Base-by-base conservation (phyloP, 2,113 vertebrate species). In the Hucho hucho region DNA sequence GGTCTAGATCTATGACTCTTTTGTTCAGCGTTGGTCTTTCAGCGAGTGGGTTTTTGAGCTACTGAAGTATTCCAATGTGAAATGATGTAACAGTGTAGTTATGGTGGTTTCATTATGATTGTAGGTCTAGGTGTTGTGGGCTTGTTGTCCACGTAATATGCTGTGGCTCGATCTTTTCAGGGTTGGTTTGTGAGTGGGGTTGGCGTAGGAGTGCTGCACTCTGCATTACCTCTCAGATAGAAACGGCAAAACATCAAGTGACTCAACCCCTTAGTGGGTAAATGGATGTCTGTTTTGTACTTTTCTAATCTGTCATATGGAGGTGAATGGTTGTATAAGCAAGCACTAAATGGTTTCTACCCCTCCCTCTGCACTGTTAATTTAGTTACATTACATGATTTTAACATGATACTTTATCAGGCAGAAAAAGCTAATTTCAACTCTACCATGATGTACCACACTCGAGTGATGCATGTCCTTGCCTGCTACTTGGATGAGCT, bases 171-270 rank as follows among this genome's bases (percentile, higher is more conserved):
- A 46, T n/a, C 37, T 59, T 83, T 53, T 53, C 82, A 68, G 73
- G 69, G 77, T 81, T 79, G 73, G 74, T 64, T 72, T 80, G 26
- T 56, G 63, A 78, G 69, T 63, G 16, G 75, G 80, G 58, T 74
- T 75, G 77, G 85, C 74, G 87, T 88, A 26, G 87, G 90, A 79
- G 89, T 76, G 56, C 65, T 46, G 53, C 81, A 71, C 80, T 82
- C 71, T 9, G 71, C 43, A 61, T 72, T 75, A 80, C 74, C 25
- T 32, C 32, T 75, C 43, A 2, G 65, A 75, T 72, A 73, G 69
- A 78, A 83, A 75, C 56, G 0, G 64, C 16, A 77, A 69, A 84
- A 65, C 82, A 76, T 75, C 25, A 82, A 72, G 16, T 88, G 82
- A 90, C 79, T 87, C 85, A 84, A 71, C 16, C 53, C 20, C 18